Conservation (phyloP, 2,797 vertebrate species). For the Meriones psammophilus region DNA sequence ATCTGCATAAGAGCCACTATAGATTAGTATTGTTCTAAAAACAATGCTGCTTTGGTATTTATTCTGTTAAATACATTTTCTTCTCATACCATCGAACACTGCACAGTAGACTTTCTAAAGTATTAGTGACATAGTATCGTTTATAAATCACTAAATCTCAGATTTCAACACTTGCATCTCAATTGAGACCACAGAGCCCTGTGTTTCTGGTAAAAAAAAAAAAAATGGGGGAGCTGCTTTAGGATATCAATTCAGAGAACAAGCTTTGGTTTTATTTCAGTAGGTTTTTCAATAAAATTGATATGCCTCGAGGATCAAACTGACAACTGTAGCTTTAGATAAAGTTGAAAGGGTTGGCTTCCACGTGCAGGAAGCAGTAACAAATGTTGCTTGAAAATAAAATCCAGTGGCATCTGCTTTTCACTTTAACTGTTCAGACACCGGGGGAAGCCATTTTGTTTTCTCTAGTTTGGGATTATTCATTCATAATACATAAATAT, state of each 20-base stretch:
- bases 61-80: constrained; percentile 24
- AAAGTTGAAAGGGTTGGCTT: constrained; percentile 59
- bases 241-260: constrained; percentile 42
- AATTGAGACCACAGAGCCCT: neutral
- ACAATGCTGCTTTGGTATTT: neutral
- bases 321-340: constrained; percentile 61
- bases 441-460: constrained; percentile 65
- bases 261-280: constrained; percentile 63
- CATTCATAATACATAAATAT: constrained; percentile 69
- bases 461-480: constrained; percentile 51
- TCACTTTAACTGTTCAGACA: constrained; percentile 18
- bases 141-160: constrained; percentile 35
- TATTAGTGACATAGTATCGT: constrained; percentile 8
- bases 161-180: constrained; percentile 27
- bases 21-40: constrained; percentile 11
- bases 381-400: constrained; percentile 66
- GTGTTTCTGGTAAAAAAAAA: neutral
- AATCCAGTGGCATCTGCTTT: constrained; percentile 9
- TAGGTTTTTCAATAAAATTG: constrained; percentile 60
- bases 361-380: constrained; percentile 70
- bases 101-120: constrained; percentile 22
- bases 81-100: constrained; percentile 35
- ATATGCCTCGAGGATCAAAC: constrained; percentile 64
- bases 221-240: neutral
- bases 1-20: constrained; percentile 20